A percentile compares a stretch with the other conserved stretches of the same genome.
phyloP scores from a whole-genome alignment of 2,113 vertebrate species.

The Rhipidura dahli region DNA sequence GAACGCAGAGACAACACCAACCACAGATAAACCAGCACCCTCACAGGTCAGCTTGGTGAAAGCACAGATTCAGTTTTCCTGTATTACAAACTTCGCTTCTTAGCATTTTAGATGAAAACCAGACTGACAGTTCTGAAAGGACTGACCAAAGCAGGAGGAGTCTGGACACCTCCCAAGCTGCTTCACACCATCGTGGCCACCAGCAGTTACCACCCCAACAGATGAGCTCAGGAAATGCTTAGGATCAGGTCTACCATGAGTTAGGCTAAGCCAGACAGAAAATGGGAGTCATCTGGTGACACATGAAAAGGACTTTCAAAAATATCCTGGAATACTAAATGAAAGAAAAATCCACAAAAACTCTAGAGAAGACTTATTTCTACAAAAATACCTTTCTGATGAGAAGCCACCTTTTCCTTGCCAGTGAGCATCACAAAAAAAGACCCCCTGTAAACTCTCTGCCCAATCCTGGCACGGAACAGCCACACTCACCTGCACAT shows the following conservation, averaged over 20 bases:
- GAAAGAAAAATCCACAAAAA: background rate
- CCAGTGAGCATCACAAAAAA: background rate
- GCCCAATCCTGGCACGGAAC: background rate
- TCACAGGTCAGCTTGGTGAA: background rate
- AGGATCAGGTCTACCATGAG: background rate
- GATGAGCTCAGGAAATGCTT: background rate
- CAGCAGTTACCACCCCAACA: background rate
- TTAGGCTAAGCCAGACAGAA: background rate
- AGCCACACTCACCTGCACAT: background rate
- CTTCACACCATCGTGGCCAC: fast-evolving
- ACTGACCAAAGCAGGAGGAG: background rate
- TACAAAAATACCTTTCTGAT: background rate
- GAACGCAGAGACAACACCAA: background rate
- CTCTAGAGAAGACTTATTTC: background rate
- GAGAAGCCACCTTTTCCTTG: background rate
- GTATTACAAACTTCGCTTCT: background rate
- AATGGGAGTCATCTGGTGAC: background rate
- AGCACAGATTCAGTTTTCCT: background rate
- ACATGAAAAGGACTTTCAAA: background rate
- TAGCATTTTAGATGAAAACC: background rate
- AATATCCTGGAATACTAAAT: background rate
- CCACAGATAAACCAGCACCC: background rate
- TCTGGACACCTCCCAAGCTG: background rate
- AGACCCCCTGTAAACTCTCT: background rate
- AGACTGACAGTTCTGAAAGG: background rate